These are phyloP conservation scores for Rousettus leschenaultii DNA, from an alignment of 2,113 vertebrate genomes.

Conservation along the genomic window DNA sequence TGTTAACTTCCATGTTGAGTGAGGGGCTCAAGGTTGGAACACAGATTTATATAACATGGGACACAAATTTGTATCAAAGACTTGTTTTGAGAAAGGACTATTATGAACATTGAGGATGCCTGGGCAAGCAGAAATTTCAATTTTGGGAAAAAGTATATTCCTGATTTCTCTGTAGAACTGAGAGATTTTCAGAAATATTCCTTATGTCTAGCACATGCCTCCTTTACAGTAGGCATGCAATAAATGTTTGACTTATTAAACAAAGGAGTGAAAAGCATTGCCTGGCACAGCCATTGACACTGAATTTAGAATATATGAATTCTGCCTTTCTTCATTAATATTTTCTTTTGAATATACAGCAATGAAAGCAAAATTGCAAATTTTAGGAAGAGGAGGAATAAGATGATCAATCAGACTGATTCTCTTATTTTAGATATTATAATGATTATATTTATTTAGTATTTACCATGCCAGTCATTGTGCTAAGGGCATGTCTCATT, in stretches of 20 bases:
- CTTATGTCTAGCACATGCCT: neutral
- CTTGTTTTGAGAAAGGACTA: neutral
- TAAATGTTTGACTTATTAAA: neutral
- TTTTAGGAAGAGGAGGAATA: neutral
- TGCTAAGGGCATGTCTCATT: neutral
- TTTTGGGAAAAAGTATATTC: neutral
- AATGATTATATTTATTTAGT: neutral
- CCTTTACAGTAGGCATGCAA: neutral
- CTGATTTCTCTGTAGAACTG: neutral
- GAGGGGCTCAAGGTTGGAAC: neutral
- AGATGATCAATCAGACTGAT: neutral
- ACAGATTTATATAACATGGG: neutral
- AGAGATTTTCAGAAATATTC: neutral
- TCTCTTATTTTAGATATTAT: neutral
- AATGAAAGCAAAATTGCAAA: neutral
- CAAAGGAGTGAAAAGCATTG: neutral
- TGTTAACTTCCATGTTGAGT: neutral
- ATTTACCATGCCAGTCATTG: neutral
- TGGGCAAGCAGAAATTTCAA: neutral
- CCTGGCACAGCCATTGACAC: neutral
- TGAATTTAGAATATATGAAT: neutral
- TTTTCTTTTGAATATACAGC: neutral
- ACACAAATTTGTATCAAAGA: neutral
- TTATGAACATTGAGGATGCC: neutral
- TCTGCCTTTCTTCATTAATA: neutral